Evolutionary conservation across 2,888 invertebrate genomes (phyloP), one percentile per base, ranked within the genome.

Genomic region (Plusia festucae): DNA sequence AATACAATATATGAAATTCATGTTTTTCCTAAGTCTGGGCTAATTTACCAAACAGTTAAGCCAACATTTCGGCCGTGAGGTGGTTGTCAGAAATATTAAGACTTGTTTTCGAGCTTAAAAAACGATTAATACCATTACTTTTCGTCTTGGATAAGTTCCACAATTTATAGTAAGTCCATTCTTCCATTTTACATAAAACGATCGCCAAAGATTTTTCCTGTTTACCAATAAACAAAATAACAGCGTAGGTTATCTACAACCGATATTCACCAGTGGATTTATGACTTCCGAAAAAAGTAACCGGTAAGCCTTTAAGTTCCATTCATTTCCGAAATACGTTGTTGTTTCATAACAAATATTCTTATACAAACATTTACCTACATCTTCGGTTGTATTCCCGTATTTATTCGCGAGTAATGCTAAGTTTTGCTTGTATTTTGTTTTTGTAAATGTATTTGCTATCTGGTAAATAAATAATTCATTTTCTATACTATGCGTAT

Each of bases 241-340:
- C 76, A 59, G 59, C 61, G 58, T 70, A n/a, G n/a, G n/a, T n/a
- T n/a, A n/a, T n/a, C n/a, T n/a, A 30, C 34, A 73, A 66, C 73
- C 66, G 71, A 73, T 73, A 73, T 76, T 70, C 66, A 13, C 58
- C 58, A 55, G 16, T 24, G 58, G 61, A 73, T 73, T 73, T 73
- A 73, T 59, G 58, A 71, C 71, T 73, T 73, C 76, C 76, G 76
- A n/a, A 44, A 32, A 61, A 67, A 66, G 52, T 52, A 71, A 61
- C 61, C 60, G 9, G 49, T 16, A 53, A 59, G 71, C 70, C 71
- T 66, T 73, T 61, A 71, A 73, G 61, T 70, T 70, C 44, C 71
- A 59, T 66, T 70, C 27, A 66, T 70, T 75, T 70, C 49, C 49
- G n/a, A 73, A 75, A 75, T 61, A 61, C 9, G 20, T 49, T 49